Evolutionary conservation across 2,888 invertebrate genomes (phyloP), one percentile per base, ranked within the genome.

Genomic region (Trissonchulus latispiculum): DNA sequence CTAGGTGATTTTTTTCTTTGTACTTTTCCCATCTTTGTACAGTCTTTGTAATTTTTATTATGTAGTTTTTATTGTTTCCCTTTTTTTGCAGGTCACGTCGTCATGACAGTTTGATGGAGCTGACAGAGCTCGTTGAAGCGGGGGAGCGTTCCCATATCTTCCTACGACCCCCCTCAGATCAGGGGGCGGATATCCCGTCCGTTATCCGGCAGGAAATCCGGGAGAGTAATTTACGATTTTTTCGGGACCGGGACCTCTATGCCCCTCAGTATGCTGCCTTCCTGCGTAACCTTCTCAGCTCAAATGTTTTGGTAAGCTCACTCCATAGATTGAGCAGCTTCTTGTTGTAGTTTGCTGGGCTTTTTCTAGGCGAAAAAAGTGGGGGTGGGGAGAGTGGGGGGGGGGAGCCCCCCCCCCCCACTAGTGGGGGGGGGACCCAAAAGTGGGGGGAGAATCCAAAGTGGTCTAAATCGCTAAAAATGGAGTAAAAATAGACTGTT

Each of bases 51-150:
- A 59, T 37, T 8, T 62, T 67, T 1, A 75, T 66, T 35, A 23
- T 29, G 48, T 23, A 23, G 48, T 37, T 1, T 32, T 29, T 15
- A 2, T 61, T 70, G 32, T 35, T n/a, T n/a, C n/a, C n/a, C n/a
- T n/a, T n/a, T n/a, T n/a, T n/a, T n/a, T 48, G 31, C 28, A 70
- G 70, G 8, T 32, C 62, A 28, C 31, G 75, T 72, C 64, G 76
- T 73, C 75, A 64, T 8, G 85, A 85, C 77, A 86, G 86, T 76
- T 78, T 86, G 59, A 83, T 84, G 75, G 84, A 86, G 76, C 78
- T 86, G 75, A 84, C 84, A 1, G 85, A 85, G 75, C 79, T 86
- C 32, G 84, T 86, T 8, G 84, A 85, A 76, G 84, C 83, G 76
- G 85, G 85, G n/a, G 85, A 85, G 76, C 79, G 82, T 75, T 80